Base-by-base conservation (phyloP, 2,797 vertebrate species). In the Urocyon cinereoargenteus region DNA sequence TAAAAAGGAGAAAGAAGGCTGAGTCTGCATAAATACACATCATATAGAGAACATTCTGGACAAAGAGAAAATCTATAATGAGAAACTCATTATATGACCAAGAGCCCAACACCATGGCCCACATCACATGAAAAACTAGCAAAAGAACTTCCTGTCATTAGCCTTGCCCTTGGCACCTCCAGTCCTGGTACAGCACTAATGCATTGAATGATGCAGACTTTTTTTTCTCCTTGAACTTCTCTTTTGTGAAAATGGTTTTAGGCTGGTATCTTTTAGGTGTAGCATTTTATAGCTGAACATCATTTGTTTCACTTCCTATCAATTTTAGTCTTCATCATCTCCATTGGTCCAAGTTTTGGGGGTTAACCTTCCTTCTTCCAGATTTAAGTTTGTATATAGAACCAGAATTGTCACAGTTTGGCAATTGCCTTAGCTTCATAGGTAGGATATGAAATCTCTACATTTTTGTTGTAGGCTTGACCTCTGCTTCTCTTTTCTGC, bases 211-310 rank as follows among this genome's bases (percentile, higher is more conserved):
- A 91, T 26, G 13, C 24, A 55, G 5, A 34, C 70, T 28, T 55
- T 96, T 96, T 61, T 92, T 92, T 86, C 34, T 51, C 26, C 36
- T 72, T 92, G 53, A 83, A 45, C 73, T 53, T 75, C 45, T 90
- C 34, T 91, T 4, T 62, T 88, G 26, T 77, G 49, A 87, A 93
- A 55, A 64, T 8, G 3, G 31, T 64, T 96, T 96, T 59, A 82
- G 57, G 53, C 22, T 45, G 70, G 49, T 55, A 31, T 3, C 26
- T 10, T 4, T 36, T 51, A 53, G 34, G 21, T 55, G 11, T 85
- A 28, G 64, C 22, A 10, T 90, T 70, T 96, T 88, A 75, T n/a
- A 91, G 68, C 57, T 66, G 75, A 57, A 53, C 6, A 31, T 73
- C 12, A 12, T 94, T 92, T 90, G 19, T 89, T 84, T 5, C 8